A percentile compares a stretch with the other conserved stretches of the same genome.
phyloP scores from a whole-genome alignment of 2,113 vertebrate species.

The Aptenodytes patagonicus region DNA sequence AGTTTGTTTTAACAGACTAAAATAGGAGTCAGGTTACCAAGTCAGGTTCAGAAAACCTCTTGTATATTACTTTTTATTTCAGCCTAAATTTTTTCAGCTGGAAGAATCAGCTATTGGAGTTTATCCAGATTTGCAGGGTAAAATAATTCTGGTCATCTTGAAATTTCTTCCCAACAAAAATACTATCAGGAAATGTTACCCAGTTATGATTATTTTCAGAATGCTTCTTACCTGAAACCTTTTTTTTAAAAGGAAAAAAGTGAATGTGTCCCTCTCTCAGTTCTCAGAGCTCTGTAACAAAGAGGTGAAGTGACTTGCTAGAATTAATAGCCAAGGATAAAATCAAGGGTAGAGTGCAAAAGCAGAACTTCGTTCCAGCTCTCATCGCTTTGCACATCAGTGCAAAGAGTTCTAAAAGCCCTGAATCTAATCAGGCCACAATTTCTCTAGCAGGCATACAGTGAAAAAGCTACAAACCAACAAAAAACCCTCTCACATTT shows the following conservation, averaged over 20 bases:
- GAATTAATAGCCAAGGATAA: not conserved
- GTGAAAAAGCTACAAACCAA: not conserved
- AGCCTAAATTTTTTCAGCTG: not conserved
- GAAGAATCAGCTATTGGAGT: not conserved
- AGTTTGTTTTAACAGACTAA: not conserved
- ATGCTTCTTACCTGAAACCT: not conserved
- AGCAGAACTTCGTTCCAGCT: not conserved
- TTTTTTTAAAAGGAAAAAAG: too few species aligned
- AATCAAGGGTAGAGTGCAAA: not conserved
- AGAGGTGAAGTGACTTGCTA: not conserved
- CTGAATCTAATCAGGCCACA: not conserved
- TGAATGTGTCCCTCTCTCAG: not conserved
- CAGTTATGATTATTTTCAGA: not conserved
- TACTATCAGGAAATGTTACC: not conserved
- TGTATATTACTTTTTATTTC: not conserved
- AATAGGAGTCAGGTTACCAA: not conserved
- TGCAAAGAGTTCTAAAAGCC: not conserved
- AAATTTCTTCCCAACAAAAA: not conserved
- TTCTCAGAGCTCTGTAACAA: not conserved
- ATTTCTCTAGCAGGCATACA: not conserved
- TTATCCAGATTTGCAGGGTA: not conserved
- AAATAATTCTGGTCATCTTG: not conserved
- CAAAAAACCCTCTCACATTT: not conserved
- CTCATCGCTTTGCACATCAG: not conserved
- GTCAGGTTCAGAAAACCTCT: not conserved